A percentile compares a stretch with the other conserved stretches of the same genome.
phyloP scores from a whole-genome alignment of 2,888 invertebrate species.

The Amorpha juglandis region DNA sequence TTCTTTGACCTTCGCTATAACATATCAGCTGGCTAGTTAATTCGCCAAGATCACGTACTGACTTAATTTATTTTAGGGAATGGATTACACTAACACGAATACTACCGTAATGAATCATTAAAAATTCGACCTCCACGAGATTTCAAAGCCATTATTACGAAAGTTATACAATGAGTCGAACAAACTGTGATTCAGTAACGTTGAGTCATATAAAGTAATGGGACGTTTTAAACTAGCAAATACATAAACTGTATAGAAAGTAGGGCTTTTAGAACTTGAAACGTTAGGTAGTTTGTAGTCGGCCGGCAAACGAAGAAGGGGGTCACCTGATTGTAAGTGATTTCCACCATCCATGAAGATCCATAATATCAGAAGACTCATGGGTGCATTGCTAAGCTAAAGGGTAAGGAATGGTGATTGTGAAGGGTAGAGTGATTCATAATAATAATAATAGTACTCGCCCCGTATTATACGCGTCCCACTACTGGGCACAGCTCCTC shows the following conservation, averaged over 20 bases:
- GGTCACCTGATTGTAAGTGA: too few species aligned
- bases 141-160: conserved; percentile 23
- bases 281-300: too few species aligned
- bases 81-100: background rate
- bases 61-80: background rate
- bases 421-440: too few species aligned
- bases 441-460: too few species aligned
- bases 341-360: too few species aligned
- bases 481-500: too few species aligned
- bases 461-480: too few species aligned
- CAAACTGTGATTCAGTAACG: conserved; percentile 6
- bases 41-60: background rate
- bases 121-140: conserved; percentile 13
- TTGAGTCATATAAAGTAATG: conserved; percentile 9
- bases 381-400: too few species aligned
- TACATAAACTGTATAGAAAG: background rate
- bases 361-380: too few species aligned
- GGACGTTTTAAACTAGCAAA: background rate
- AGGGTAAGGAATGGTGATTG: too few species aligned
- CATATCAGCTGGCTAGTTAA: background rate
- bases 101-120: conserved; percentile 15
- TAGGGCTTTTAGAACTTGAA: too few species aligned
- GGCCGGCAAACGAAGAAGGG: too few species aligned
- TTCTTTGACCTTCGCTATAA: background rate
- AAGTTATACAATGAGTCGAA: conserved; percentile 20